phyloP scores from a whole-genome alignment of 1,140 invertebrate species.

The Aleiodes sp. region DNA sequence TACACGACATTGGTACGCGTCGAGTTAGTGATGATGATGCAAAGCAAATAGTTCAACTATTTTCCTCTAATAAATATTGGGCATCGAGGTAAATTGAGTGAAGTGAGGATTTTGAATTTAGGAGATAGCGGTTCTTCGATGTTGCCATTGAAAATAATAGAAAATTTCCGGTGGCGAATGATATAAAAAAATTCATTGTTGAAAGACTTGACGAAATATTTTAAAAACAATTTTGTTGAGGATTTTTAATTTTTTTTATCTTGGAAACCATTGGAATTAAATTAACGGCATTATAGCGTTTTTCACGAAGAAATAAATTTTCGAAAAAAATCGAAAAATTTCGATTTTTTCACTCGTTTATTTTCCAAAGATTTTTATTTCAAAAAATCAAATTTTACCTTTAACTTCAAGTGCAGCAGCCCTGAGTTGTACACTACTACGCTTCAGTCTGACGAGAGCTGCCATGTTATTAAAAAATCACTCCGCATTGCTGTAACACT shows the following conservation, averaged over 20 bases:
- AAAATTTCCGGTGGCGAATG: no score
- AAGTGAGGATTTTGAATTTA: not conserved
- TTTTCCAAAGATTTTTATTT: no score
- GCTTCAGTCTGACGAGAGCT: constrained; percentile 64
- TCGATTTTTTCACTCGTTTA: not conserved
- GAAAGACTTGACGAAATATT: no score
- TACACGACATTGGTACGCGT: constrained; percentile 19
- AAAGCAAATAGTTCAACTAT: constrained; percentile 34
- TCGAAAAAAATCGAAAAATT: not conserved
- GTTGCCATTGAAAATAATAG: no score
- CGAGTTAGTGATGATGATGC: constrained; percentile 25
- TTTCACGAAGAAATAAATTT: not conserved
- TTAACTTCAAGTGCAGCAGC: constrained; percentile 69
- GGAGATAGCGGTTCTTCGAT: no score
- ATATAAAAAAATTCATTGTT: no score
- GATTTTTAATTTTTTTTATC: not conserved
- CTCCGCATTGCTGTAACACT: not conserved
- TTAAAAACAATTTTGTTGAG: no score
- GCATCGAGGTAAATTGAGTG: not conserved
- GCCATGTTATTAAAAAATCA: constrained; percentile 51
- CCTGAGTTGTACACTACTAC: constrained; percentile 68
- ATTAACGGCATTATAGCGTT: not conserved
- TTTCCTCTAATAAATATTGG: not conserved
- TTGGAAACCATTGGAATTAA: not conserved
- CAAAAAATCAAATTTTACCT: constrained; percentile 52